Evolutionary conservation across 2,888 invertebrate species (phyloP).

Genomic region (Mycogona germanica): DNA sequence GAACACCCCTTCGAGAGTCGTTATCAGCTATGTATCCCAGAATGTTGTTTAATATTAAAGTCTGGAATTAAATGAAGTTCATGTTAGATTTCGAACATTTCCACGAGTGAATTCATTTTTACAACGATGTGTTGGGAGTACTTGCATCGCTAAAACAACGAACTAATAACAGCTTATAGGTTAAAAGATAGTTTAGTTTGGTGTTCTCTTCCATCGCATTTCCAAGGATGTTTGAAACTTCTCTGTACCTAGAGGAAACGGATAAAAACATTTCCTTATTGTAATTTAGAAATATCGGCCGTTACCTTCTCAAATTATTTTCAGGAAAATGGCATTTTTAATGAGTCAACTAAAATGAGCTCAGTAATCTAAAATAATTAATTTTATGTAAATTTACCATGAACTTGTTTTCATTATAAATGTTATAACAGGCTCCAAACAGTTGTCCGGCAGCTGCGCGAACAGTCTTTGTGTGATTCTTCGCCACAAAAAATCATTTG

Average conservation of each 20-base stretch:
- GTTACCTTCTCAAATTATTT: not conserved
- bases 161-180: constrained; percentile 12
- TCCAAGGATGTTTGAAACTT: constrained; percentile 10
- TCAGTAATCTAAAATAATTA: not conserved
- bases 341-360: too few relatives aligned
- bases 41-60: constrained; percentile 5
- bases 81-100: not conserved
- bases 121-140: not conserved
- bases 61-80: not conserved
- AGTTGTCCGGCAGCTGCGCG: constrained; percentile 8
- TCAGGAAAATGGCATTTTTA: too few relatives aligned
- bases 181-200: constrained; percentile 3
- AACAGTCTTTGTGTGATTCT: constrained; percentile 11
- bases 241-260: constrained; percentile 1
- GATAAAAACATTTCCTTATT: too few relatives aligned
- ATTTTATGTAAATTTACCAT: not conserved
- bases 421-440: constrained; percentile 11
- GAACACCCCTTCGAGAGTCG: not conserved
- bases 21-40: constrained; percentile 6
- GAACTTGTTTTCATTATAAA: not conserved
- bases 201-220: not conserved
- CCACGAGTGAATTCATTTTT: not conserved
- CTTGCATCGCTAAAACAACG: constrained; percentile 6
- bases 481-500: constrained; percentile 18
- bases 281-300: too few relatives aligned